Percentiles rank a stretch among this genome's conserved stretches.
phyloP scores from a whole-genome alignment of 2,113 vertebrate genomes.

The Psittacula cyanocephala region DNA sequence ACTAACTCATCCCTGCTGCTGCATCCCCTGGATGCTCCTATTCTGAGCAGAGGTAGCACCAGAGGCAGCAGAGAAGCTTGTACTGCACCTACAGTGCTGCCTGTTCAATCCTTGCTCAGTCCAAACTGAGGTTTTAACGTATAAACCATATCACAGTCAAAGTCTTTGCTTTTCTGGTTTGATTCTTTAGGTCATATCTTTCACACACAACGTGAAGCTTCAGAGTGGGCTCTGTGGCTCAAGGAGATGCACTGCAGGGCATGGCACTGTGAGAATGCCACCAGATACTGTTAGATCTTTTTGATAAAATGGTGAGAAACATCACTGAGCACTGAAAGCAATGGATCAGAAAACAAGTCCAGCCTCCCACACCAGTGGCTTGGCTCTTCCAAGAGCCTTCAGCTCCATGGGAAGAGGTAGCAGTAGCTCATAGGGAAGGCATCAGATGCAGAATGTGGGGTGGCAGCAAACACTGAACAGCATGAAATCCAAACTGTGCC shows the following conservation, averaged over 20 bases:
- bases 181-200: neutral
- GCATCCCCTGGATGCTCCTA: neutral
- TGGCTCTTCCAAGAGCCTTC: neutral
- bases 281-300: neutral
- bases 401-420: neutral
- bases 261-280: neutral
- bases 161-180: neutral
- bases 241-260: neutral
- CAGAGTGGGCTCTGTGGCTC: neutral
- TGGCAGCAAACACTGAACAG: fast-evolving
- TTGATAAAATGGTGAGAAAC: neutral
- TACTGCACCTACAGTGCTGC: neutral
- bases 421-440: neutral
- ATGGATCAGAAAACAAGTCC: neutral
- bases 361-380: neutral
- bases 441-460: neutral
- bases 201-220: neutral
- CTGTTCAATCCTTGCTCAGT: neutral
- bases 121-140: neutral
- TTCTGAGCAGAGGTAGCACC: neutral
- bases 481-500: neutral
- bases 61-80: neutral
- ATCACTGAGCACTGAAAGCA: neutral
- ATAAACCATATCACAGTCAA: fast-evolving
- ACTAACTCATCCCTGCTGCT: neutral